Base-by-base conservation (phyloP, 2,113 vertebrate genomes). In the Salvelinus sp. region DNA sequence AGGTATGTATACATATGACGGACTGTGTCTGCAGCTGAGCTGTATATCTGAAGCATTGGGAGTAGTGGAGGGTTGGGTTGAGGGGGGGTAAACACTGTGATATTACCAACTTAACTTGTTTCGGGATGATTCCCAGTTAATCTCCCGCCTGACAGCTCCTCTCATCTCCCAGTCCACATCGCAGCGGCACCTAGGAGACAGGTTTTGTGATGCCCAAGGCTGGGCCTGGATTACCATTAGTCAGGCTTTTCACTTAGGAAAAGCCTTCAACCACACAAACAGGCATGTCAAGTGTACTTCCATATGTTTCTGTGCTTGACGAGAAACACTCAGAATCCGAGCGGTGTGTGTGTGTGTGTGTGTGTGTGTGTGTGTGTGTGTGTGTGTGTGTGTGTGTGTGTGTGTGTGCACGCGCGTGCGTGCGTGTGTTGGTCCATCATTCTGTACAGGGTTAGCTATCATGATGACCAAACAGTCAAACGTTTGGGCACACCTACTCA, bases 121-220 rank as follows among this genome's bases (percentile, higher is more conserved):
- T 80, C 48, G 74, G 76, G 80, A 69, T 65, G 74, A 83, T 75
- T 78, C 64, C 13, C 64, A 84, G 76, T 77, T 84, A 85, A 88
- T 88, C 78, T 87, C 28, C 22, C 68, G 72, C 72, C 80, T 86
- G 86, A 90, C 87, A 90, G 80, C 65, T 88, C 64, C 82, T 86
- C 79, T 91, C 84, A 82, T 83, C 77, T 65, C 23, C 69, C 27
- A 30, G 71, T 70, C 82, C 77, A 69, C 76, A 80, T 70, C 76
- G 76, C 83, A 73, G 60, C 6, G 0, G 69, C 33, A 60, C 73
- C 73, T 69, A 23, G 22, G 28, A 83, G 76, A 71, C 73, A 30
- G 65, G 23, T 77, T 74, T 73, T 78, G 33, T 48, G 75, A 38
- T 71, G 74, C 72, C 33, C 58, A 69, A 25, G 72, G 70, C 79